phyloP scores from a whole-genome alignment of 2,113 vertebrate genomes.

The Pterocles burchelli region DNA sequence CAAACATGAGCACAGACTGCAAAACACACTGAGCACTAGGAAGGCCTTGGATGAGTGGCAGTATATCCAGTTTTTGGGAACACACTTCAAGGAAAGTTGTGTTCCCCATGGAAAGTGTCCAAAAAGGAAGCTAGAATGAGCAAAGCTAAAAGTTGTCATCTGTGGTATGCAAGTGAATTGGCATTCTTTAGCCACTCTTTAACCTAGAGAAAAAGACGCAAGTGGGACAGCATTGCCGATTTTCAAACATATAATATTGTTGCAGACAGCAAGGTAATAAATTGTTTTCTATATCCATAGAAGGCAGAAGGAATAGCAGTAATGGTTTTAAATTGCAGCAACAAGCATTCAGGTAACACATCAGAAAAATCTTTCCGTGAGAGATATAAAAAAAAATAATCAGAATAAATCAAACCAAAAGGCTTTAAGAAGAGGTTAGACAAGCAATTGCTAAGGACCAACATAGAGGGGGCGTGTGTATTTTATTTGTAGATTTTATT shows the following conservation, averaged over 20 bases:
- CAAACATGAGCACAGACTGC: accelerated
- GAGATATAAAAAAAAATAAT: background rate
- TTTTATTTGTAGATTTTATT: background rate
- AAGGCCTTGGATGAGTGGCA: background rate
- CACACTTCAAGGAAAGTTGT: background rate
- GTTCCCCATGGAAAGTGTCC: background rate
- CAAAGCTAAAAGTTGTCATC: background rate
- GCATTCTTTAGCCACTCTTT: background rate
- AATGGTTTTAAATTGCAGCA: background rate
- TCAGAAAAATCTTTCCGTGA: background rate
- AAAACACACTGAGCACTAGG: background rate
- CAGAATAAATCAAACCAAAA: background rate
- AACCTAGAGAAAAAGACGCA: background rate
- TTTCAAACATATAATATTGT: background rate
- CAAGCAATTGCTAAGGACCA: background rate
- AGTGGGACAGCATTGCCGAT: background rate
- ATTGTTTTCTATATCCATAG: background rate
- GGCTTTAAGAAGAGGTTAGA: background rate
- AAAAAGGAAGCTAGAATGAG: background rate
- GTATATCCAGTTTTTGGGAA: background rate
- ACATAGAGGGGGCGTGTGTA: background rate
- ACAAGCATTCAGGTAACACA: background rate
- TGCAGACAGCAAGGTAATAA: background rate
- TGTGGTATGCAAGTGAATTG: background rate
- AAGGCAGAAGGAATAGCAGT: background rate